Conservation (phyloP, 2,888 invertebrate species). For the Herminia tarsipennalis region DNA sequence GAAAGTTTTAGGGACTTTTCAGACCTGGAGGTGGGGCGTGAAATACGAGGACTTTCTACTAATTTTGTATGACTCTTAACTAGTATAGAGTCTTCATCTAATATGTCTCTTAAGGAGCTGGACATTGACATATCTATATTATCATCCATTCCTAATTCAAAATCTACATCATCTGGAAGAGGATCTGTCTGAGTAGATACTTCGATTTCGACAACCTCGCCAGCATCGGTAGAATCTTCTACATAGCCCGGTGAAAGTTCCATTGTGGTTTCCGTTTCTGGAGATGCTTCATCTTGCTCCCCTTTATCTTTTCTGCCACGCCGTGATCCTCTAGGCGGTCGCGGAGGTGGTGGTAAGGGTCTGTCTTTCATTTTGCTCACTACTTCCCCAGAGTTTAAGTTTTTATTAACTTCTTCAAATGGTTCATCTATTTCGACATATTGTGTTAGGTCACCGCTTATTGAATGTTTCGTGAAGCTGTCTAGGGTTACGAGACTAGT, state of each 20-base stretch:
- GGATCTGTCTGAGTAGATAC: slow-evolving; percentile 95
- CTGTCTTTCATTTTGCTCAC: slow-evolving; percentile 94
- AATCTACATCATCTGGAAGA: slow-evolving; percentile 91
- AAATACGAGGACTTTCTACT: slow-evolving; percentile 76
- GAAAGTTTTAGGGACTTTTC: slow-evolving; percentile 85
- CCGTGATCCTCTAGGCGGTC: slow-evolving; percentile 90
- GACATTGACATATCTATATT: slow-evolving; percentile 77
- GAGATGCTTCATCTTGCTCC: slow-evolving; percentile 42
- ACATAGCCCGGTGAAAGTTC: slow-evolving; percentile 42
- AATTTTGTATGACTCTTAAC: slow-evolving; percentile 78
- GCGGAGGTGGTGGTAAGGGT: slow-evolving; percentile 94
- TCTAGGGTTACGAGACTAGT: slow-evolving; percentile 83
- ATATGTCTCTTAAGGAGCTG: slow-evolving; percentile 76
- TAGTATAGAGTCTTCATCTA: slow-evolving; percentile 84
- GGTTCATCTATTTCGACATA: slow-evolving; percentile 87
- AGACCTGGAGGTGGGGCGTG: slow-evolving; percentile 83
- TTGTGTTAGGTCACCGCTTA: slow-evolving; percentile 79
- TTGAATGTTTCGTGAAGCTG: slow-evolving; percentile 75
- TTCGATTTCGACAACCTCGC: slow-evolving; percentile 87
- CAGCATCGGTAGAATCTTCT: slow-evolving; percentile 50
- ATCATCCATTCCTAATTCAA: slow-evolving; percentile 85
- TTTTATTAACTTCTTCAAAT: slow-evolving; percentile 86
- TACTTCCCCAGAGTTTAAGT: slow-evolving; percentile 90
- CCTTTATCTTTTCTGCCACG: slow-evolving; percentile 63
- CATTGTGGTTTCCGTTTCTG: slow-evolving; percentile 37